A percentile compares a stretch with the other conserved stretches of the same genome.
These are phyloP conservation scores for Tricholauxania praeusta DNA, from an alignment of 2,888 invertebrate species.

Conservation along the genomic window DNA sequence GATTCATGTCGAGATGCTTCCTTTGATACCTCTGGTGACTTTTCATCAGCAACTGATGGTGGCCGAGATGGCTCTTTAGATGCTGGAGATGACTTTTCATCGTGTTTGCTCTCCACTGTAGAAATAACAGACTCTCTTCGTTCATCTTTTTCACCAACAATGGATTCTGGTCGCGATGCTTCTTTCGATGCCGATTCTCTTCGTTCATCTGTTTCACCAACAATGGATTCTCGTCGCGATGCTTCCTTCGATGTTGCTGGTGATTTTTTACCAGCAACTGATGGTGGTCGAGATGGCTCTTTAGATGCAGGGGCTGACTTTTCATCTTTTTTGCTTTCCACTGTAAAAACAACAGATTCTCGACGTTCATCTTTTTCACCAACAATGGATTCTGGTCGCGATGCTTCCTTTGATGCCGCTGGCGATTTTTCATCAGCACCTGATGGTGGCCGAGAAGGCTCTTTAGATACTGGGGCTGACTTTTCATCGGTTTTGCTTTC, in stretches of 20 bases:
- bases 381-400: constrained; percentile 43
- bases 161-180: constrained; percentile 47
- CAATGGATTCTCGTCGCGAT: neutral
- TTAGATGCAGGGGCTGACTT: no score
- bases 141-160: constrained; percentile 23
- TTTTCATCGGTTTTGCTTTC: constrained; percentile 38
- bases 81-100: constrained; percentile 18
- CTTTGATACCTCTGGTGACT: constrained; percentile 34
- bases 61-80: constrained; percentile 46
- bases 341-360: no score
- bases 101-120: constrained; percentile 15
- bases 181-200: constrained; percentile 39
- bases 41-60: constrained; percentile 32
- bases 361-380: constrained; percentile 40
- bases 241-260: no score
- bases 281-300: no score
- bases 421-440: constrained; percentile 41
- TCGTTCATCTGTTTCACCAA: no score
- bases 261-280: no score
- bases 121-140: constrained; percentile 33
- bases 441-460: constrained; percentile 29
- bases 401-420: constrained; percentile 45
- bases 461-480: constrained; percentile 28
- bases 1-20: constrained; percentile 41
- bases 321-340: no score